A percentile compares a stretch with the other conserved stretches of the same genome.
These are phyloP conservation scores for Pseudomugil tenellus DNA, from an alignment of 2,797 vertebrate genomes.

Conservation along the genomic window DNA sequence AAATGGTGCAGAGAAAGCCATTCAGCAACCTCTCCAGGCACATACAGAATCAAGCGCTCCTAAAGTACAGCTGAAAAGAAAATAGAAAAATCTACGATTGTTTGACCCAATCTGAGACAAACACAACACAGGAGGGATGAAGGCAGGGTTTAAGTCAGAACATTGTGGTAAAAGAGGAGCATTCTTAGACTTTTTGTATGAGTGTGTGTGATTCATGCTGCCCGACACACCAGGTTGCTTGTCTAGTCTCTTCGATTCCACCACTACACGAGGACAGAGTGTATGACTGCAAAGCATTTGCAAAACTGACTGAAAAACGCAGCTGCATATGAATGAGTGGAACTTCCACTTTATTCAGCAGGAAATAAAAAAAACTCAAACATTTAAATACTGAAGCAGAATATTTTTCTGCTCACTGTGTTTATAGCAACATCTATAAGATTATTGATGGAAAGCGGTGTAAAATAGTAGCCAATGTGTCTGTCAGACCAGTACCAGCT, in stretches of 20 bases:
- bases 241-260: conserved; percentile 5
- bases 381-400: conserved; percentile 21
- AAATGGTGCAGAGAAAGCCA: conserved; percentile 61
- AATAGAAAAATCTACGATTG: conserved; percentile 40
- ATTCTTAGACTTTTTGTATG: conserved; percentile 45
- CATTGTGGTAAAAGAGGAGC: conserved; percentile 56
- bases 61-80: conserved; percentile 72
- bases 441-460: too few species aligned
- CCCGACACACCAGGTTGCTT: conserved; percentile 29
- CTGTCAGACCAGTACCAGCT: too few species aligned
- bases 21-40: conserved; percentile 51
- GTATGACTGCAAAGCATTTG: conserved; percentile 21
- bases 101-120: conserved; percentile 67
- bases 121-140: conserved; percentile 72
- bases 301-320: conserved; percentile 60
- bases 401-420: conserved; percentile 44
- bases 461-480: conserved; percentile 10
- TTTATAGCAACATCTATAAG: conserved; percentile 20
- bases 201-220: conserved; percentile 64
- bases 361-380: conserved; percentile 38
- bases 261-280: conserved; percentile 23
- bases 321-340: conserved; percentile 66
- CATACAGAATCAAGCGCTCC: conserved; percentile 75
- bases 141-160: conserved; percentile 71
- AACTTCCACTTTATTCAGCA: conserved; percentile 38